Evolutionary conservation across 2,797 vertebrate species (phyloP).

Genomic region (Falco naumanni): DNA sequence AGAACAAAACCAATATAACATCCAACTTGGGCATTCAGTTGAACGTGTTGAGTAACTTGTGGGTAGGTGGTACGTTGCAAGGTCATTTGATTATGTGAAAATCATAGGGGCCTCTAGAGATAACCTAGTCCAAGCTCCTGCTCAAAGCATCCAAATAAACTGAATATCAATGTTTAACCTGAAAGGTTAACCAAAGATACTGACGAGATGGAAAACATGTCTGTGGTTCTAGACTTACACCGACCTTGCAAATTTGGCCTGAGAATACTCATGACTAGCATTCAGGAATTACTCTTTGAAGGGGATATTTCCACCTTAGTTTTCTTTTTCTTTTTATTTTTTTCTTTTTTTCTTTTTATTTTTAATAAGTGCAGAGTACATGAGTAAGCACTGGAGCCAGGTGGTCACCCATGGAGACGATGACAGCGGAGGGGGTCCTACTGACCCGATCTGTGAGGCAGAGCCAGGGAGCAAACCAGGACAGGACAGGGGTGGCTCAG

Average conservation of each 20-base stretch:
- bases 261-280: neutral
- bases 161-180: neutral
- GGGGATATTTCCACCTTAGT: neutral
- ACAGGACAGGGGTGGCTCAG: neutral
- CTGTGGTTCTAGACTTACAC: neutral
- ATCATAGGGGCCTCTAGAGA: neutral
- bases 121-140: neutral
- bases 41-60: neutral
- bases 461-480: neutral
- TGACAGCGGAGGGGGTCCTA: neutral
- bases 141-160: neutral
- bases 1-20: neutral
- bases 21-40: neutral
- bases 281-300: neutral
- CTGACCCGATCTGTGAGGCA: fast-evolving
- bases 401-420: neutral
- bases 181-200: neutral
- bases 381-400: fast-evolving
- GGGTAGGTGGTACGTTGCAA: neutral
- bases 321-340: too few relatives aligned
- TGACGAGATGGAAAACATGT: neutral
- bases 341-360: neutral
- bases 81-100: constrained; percentile 12
- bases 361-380: neutral
- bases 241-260: neutral